Evolutionary conservation across 1,140 invertebrate species (phyloP), one percentile per base, ranked within the genome.

Genomic region (Acromyrmex charruanus): DNA sequence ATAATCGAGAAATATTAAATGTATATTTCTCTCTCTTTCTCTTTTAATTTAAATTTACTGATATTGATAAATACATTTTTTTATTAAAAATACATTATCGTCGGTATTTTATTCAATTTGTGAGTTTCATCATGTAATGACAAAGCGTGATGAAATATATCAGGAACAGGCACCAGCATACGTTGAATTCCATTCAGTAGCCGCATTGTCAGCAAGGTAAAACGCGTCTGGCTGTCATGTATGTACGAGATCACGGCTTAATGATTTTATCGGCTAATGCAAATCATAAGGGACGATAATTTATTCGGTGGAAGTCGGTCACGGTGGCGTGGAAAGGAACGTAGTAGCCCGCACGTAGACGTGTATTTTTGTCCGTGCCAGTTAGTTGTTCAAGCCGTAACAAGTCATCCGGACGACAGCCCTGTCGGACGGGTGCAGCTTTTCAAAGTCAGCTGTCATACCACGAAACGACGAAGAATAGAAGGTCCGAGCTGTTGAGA

Each of bases 401-500:
- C 87, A 88, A 92, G 91, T 90, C 88, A 86, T 68, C 88, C 87
- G 85, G 91, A 92, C 77, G 92, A 93, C 92, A 90, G 88, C 63
- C 77, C 90, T 86, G 93, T 92, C 93, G 87, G 91, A 93, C 92
- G 86, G 92, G 92, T 92, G 92, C 92, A 93, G 92, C 91, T 93
- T 93, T 88, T 93, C 92, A 93, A 93, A 92, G 91, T 93, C 91
- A 92, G 87, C 77, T 91, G 90, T 91, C 90, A 90, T 84, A 87
- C 68, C 66, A 88, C 39, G 84, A 75, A 90, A 87, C 69, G 88
- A 68, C 66, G 85, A 80, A 86, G 87, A 91, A 91, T 88, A 89
- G 89, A 89, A 80, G 84, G 74, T 61, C 77, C 63, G 58, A 84
- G 87, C 87, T 77, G 88, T 86, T 75, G 88, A 87, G 86, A 87